Base-by-base conservation (phyloP, 1,140 invertebrate genomes). In the Zophobas morio region DNA sequence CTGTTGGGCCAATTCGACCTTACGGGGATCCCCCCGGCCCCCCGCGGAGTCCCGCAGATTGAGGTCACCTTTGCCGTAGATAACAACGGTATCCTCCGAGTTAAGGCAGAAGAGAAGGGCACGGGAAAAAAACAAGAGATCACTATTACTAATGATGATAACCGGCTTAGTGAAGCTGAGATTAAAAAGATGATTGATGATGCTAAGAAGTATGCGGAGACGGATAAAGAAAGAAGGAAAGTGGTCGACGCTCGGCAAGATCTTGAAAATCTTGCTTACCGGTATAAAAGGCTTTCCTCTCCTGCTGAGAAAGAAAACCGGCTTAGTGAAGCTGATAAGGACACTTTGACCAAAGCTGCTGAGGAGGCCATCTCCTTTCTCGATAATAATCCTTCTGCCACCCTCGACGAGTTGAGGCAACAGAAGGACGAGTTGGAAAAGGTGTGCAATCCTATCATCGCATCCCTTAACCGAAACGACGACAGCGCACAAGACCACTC, bases 21-120 rank as follows among this genome's bases (percentile, higher is more conserved):
- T 36, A 99, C 97, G 78, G 98, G 98, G 66, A 98, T 99, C 80
- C 98, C 98, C 79, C 98, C 98, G 46, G 98, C 98, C 54, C 98
- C 98, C 1, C 90, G 98, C 85, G 98, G 98, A 76, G 97, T 99
- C 51, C 98, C 98, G n/a, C 97, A 99, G 88, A 99, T 99, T 85
- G 97, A 99, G 88, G 98, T 99, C 1, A 99, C 97, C 0, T 99
- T 99, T 85, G 98, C 99, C 88, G 99, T 99, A 82, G 98, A 99
- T 84, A 98, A 98, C 49, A 99, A 99, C 85, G 98, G 98, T 88
- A 99, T 99, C 84, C 73, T 86, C 5, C 88, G 91, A 85, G 96
- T 98, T 79, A 96, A 96, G 32, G 98, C 98, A 34, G 98, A 99
- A 88, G 98, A 99, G 85, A 99, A 99, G 87, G 98, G 98, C 40